Evolutionary conservation across 2,113 vertebrate genomes (phyloP).

Genomic region (Eulacestoma nigropectus): DNA sequence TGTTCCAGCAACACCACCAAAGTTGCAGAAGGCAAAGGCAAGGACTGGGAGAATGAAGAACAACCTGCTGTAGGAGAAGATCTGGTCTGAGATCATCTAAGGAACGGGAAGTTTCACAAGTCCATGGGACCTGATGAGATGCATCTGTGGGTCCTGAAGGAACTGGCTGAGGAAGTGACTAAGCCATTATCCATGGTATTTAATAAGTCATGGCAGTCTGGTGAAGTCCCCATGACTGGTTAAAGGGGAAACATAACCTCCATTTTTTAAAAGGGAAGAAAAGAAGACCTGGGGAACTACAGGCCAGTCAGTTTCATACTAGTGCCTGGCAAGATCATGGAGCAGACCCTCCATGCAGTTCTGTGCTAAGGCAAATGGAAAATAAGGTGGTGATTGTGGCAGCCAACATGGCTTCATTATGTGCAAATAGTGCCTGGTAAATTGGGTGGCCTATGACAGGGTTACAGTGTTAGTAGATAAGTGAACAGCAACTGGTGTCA

Average conservation of each 20-base stretch:
- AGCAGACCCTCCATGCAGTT: background rate
- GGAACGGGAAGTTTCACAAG: background rate
- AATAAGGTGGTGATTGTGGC: background rate
- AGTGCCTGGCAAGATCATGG: background rate
- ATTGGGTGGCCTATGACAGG: background rate
- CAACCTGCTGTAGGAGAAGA: background rate
- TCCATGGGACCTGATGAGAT: background rate
- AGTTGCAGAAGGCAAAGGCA: background rate
- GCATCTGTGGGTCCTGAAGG: background rate
- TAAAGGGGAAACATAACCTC: background rate
- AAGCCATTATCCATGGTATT: background rate
- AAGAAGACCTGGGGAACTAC: background rate
- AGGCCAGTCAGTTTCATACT: background rate
- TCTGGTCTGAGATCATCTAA: background rate
- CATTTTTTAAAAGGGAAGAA: background rate
- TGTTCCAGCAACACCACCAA: background rate
- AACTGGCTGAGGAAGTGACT: background rate
- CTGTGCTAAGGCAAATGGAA: fast-evolving
- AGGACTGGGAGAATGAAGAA: background rate
- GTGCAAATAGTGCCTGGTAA: background rate
- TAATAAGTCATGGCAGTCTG: background rate
- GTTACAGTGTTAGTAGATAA: background rate
- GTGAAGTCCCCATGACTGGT: background rate
- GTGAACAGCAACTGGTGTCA: background rate
- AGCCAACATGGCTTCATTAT: background rate